A percentile compares a stretch with the other conserved stretches of the same genome.
Evolutionary conservation across 2,888 invertebrate species (phyloP).

Genomic region (Oligia latruncula): DNA sequence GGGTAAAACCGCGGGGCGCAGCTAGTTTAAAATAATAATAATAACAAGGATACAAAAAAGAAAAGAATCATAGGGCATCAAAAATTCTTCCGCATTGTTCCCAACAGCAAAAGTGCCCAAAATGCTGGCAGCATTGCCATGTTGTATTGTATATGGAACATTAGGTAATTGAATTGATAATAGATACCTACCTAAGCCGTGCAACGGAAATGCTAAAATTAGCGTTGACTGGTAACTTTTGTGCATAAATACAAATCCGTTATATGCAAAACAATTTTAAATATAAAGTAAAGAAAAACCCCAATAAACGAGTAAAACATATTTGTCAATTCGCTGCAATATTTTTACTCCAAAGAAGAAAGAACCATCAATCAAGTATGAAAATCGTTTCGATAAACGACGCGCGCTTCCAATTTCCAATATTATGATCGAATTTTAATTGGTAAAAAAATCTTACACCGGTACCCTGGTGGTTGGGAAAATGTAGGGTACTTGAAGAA

Average conservation of each 20-base stretch:
- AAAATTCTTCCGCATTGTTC: no score
- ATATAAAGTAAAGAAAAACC: slow-evolving; percentile 41
- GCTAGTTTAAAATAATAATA: no score
- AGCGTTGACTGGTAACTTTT: not conserved
- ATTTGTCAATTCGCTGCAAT: slow-evolving; percentile 66
- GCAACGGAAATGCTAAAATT: not conserved
- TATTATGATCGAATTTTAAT: slow-evolving; percentile 70
- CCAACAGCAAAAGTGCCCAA: no score
- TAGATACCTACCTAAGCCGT: not conserved
- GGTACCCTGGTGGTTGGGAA: not conserved
- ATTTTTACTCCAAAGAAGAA: slow-evolving; percentile 66
- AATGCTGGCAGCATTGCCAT: no score
- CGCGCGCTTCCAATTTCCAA: slow-evolving; percentile 60
- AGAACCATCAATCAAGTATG: slow-evolving; percentile 75
- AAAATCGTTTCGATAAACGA: slow-evolving; percentile 71
- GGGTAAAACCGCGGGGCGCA: no score
- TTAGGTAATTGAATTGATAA: not conserved
- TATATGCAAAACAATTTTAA: slow-evolving; percentile 11
- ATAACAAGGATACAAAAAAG: no score
- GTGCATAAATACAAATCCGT: not conserved
- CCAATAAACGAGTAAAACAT: slow-evolving; percentile 60
- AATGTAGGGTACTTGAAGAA: not conserved
- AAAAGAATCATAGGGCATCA: no score
- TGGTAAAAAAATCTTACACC: slow-evolving; percentile 45
- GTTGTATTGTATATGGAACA: no score